Evolutionary conservation across 2,113 vertebrate genomes (phyloP).

Genomic region (Rattus rattus): DNA sequence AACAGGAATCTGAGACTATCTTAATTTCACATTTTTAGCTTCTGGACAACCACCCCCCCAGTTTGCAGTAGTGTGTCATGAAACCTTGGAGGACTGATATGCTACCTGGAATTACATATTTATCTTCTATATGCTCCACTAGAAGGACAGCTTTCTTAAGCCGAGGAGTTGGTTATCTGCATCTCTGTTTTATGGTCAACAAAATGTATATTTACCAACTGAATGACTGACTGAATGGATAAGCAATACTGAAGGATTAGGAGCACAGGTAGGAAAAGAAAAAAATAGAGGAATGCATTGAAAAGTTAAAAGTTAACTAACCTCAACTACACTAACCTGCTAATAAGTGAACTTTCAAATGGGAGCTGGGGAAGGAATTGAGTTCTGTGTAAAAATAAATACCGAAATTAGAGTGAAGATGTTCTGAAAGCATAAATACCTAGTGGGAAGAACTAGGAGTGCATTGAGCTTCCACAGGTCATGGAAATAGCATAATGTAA

Average conservation of each 20-base stretch:
- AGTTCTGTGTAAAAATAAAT: constrained; percentile 49
- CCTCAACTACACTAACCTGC: constrained; percentile 16
- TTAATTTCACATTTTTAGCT: constrained; percentile 20
- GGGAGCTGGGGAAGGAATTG: background rate
- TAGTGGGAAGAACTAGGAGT: constrained; percentile 4
- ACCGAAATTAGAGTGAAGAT: background rate
- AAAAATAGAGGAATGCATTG: background rate
- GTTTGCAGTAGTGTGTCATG: background rate
- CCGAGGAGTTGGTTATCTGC: background rate
- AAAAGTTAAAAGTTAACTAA: background rate
- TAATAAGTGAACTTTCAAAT: constrained; percentile 14
- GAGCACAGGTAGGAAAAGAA: constrained; percentile 7
- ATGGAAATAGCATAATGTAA: background rate
- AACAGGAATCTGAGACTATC: background rate
- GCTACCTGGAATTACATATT: constrained; percentile 5
- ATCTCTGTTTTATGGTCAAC: background rate
- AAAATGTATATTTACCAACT: constrained; percentile 31
- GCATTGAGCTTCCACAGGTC: background rate
- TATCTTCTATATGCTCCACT: background rate
- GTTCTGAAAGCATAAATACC: background rate
- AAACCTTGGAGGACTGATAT: background rate
- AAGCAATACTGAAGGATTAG: background rate
- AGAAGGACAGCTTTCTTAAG: background rate
- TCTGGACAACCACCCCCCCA: background rate
- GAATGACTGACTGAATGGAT: constrained; percentile 20